Conservation (phyloP, 2,113 vertebrate genomes). For the Amia ocellicauda region DNA sequence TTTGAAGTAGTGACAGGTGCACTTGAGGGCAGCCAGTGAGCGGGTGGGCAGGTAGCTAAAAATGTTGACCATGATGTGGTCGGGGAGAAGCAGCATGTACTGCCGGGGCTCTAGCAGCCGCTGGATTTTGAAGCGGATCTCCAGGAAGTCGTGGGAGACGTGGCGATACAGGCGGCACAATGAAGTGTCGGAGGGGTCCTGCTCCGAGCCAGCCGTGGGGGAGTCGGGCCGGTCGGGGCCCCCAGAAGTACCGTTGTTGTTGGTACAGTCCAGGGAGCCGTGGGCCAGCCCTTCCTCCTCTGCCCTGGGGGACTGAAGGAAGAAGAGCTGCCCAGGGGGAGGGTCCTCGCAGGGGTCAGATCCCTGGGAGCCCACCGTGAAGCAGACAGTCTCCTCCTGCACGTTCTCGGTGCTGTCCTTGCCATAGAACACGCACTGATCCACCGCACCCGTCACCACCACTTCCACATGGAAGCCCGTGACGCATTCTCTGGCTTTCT, state of each 20-base stretch:
- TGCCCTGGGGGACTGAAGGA: constrained; percentile 59
- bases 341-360: constrained; percentile 73
- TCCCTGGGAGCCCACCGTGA: constrained; percentile 58
- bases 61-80: constrained; percentile 92
- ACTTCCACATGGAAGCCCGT: constrained; percentile 91
- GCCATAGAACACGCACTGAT: constrained; percentile 89
- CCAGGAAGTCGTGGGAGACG: constrained; percentile 91
- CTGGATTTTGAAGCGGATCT: constrained; percentile 96
- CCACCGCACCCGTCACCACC: constrained; percentile 90
- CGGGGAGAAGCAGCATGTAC: constrained; percentile 90
- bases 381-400: constrained; percentile 83
- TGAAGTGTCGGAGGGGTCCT: constrained; percentile 70
- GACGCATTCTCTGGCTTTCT: constrained; percentile 60
- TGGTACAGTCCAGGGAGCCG: constrained; percentile 55
- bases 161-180: constrained; percentile 90
- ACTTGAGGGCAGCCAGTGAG: constrained; percentile 88
- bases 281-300: constrained; percentile 50
- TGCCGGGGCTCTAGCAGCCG: constrained; percentile 87
- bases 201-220: constrained; percentile 29
- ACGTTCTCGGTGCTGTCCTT: constrained; percentile 87
- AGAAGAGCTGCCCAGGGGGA: constrained; percentile 85
- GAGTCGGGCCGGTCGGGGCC: constrained; percentile 48
- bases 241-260: constrained; percentile 37
- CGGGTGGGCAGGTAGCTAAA: constrained; percentile 87
- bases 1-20: constrained; percentile 90